Evolutionary conservation across 2,113 vertebrate genomes (phyloP), one percentile per base, ranked within the genome.

Genomic region (Alethe castanea): DNA sequence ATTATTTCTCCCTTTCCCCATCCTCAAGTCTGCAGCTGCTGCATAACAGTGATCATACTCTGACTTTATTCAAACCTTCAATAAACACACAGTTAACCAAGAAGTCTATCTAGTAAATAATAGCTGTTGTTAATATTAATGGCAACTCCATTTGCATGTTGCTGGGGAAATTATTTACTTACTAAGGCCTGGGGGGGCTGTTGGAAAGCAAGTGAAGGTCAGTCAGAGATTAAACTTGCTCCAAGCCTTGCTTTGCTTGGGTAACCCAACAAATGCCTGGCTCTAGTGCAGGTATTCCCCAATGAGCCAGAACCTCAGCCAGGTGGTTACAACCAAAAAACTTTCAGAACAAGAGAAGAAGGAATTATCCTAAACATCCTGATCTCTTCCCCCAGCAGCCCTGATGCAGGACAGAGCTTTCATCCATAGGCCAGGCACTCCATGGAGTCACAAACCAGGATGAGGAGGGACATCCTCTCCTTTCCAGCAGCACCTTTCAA

Each of bases 81-180:
- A 42, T 73, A 78, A 93, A 83, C 35, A 82, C 36, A 38, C 33
- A 45, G 56, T 66, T 86, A 83, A 64, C 44, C 59, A 73, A 66
- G 79, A 59, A 76, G 45, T 59, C 66, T 35, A 45, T 69, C 66
- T n/a, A 50, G 47, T 26, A 82, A 90, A 66, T 74, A 78, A 70
- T 26, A 73, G 33, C 47, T 70, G 56, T 8, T 61, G 14, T 59
- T 54, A 86, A 92, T 93, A 88, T 95, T 94, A 80, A 92, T 81
- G 33, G 13, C 23, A 77, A 6, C 20, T 59, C 62, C 71, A 38
- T 25, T 23, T 33, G 70, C 61, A 79, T 62, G 60, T 56, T 83
- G 35, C 38, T 71, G 70, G 44, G 67, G 48, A 70, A 94, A 83
- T 86, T 19, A 56, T 83, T 91, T 62, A 70, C 38, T 85, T 25